Conservation (phyloP, 2,113 vertebrate species). For the Oenanthe melanoleuca region DNA sequence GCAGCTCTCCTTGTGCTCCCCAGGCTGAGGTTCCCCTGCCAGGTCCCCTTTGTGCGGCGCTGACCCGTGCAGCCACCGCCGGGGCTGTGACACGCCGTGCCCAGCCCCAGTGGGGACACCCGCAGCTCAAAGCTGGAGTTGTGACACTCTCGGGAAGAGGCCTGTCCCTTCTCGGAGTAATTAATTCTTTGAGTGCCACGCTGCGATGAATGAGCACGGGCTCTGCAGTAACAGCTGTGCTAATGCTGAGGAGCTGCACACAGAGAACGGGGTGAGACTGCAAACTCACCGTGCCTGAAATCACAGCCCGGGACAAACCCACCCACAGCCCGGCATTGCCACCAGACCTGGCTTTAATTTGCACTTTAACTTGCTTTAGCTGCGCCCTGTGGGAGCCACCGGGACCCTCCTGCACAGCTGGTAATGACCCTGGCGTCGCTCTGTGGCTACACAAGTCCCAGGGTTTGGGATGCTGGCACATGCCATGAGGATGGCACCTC, state of each 20-base stretch:
- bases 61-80: constrained; percentile 61
- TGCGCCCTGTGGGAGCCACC: neutral
- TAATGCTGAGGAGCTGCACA: neutral
- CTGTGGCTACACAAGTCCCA: fast-evolving
- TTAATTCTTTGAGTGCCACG: constrained; percentile 74
- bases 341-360: fast-evolving
- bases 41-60: constrained; percentile 20
- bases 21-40: too few species aligned
- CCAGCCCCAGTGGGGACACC: constrained; percentile 57
- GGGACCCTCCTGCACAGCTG: too few species aligned
- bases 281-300: neutral
- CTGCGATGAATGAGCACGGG: constrained; percentile 61
- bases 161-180: constrained; percentile 71
- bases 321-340: neutral
- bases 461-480: fast-evolving
- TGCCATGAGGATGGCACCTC: neutral
- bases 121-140: constrained; percentile 62
- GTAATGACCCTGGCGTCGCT: fast-evolving
- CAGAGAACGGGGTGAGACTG: neutral
- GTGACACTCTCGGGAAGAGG: constrained; percentile 68
- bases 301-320: neutral
- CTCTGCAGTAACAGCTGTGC: constrained; percentile 49
- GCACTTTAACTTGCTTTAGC: fast-evolving
- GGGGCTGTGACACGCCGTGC: constrained; percentile 70
- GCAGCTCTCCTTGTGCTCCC: neutral